Base-by-base conservation (phyloP, 1,140 invertebrate genomes). In the Trichonephila clavata region DNA sequence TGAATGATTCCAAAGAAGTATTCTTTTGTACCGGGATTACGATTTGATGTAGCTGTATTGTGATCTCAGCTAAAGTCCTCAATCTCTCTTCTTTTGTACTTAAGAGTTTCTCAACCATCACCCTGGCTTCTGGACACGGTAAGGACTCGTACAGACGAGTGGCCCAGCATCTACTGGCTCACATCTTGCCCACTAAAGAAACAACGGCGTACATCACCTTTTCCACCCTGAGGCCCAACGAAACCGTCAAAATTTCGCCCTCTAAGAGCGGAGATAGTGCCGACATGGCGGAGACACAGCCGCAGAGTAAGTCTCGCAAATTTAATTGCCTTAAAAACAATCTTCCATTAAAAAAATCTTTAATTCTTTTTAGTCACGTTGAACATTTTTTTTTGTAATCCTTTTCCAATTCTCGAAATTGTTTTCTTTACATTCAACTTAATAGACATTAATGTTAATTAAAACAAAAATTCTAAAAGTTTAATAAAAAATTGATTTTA, bases 231-330 rank as follows among this genome's bases (percentile, higher is more conserved):
- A 32, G 93, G 93, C 88, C 93, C 88, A 94, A 94, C 93, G 88
- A 94, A 86, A 95, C 95, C 94, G 95, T 96, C 95, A 97, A 97
- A 95, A 97, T 97, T 95, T 97, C 96, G 94, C 96, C 96, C 65
- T 96, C 96, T 93, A 97, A 97, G 95, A 94, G 94, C 88, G 95
- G 96, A 86, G 96, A 96, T 14, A 88, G 80, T 50, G 93, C 88
- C 94, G 96, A 95, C 95, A 95, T 96, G 96, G 94, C 96, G 96
- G 95, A 96, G 95, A 60, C 94, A 16, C 94, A 96, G 95, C 96
- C 96, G 39, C 96, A 96, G 94, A 97, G 96, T 97, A 96, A 96
- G 96, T 86, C 13, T 14, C 63, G 32, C n/a, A n/a, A n/a, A n/a
- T n/a, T 39, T 1, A 39, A 39, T 39, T 39, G 4, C 4, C 32